Evolutionary conservation across 2,797 vertebrate species (phyloP).

Genomic region (Delichon dasypus): DNA sequence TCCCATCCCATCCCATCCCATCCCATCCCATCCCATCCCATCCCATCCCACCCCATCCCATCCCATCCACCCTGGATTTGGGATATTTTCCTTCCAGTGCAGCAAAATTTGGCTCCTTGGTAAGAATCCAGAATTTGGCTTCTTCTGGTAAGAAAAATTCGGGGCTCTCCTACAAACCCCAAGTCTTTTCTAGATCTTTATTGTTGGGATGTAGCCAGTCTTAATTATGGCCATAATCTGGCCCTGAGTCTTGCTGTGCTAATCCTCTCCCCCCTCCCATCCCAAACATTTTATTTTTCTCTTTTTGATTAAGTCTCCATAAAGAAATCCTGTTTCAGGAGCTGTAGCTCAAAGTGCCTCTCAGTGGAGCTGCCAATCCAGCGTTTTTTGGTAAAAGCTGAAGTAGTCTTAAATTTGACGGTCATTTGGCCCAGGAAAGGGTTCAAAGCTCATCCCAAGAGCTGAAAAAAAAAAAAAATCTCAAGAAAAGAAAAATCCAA

Average conservation of each 20-base stretch:
- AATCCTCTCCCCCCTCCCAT: background rate
- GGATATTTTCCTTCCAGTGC: background rate
- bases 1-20: too few relatives aligned
- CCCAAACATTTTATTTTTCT: background rate
- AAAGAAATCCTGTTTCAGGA: background rate
- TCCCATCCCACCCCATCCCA: background rate
- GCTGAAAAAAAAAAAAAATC: too few relatives aligned
- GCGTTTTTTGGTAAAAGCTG: background rate
- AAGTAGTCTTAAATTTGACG: too few relatives aligned
- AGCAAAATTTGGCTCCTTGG: background rate
- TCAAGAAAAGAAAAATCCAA: too few relatives aligned
- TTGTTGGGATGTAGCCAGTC: too few relatives aligned
- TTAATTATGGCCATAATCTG: background rate
- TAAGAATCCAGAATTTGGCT: background rate
- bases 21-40: too few relatives aligned
- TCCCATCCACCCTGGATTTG: background rate
- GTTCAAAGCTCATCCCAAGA: too few relatives aligned
- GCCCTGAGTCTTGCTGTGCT: background rate
- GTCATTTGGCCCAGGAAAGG: background rate
- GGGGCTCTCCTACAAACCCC: accelerated
- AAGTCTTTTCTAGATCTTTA: background rate
- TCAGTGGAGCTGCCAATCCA: background rate
- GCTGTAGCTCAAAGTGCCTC: background rate
- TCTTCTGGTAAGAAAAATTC: background rate
- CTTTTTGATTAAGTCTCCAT: background rate